Conservation (phyloP, 2,888 invertebrate species). For the Caenorhabditis zanzibari region DNA sequence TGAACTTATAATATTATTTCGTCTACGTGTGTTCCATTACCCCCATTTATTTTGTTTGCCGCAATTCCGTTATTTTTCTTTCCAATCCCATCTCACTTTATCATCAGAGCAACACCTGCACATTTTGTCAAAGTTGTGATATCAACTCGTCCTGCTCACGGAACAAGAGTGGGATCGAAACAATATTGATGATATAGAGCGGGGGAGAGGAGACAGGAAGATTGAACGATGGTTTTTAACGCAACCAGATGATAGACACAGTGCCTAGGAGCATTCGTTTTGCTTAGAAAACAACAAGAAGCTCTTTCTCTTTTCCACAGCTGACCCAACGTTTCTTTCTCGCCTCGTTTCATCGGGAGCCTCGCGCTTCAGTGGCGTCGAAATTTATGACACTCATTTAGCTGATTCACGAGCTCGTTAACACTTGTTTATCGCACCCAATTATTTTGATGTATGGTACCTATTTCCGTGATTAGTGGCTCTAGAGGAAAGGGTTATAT, state of each 20-base stretch:
- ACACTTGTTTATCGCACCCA: slow-evolving; percentile 33
- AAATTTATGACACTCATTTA: slow-evolving; percentile 58
- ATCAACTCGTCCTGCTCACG: neutral
- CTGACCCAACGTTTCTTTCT: slow-evolving; percentile 59
- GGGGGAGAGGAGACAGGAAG: slow-evolving; percentile 43
- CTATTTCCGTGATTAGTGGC: neutral
- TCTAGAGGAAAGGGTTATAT: neutral
- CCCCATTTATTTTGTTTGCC: neutral
- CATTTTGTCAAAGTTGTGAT: slow-evolving; percentile 1
- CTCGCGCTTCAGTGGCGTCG: slow-evolving; percentile 16
- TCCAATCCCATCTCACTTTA: neutral
- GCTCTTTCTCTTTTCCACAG: slow-evolving; percentile 33
- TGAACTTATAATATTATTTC: neutral
- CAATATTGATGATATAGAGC: slow-evolving; percentile 63
- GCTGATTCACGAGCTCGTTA: slow-evolving; percentile 55
- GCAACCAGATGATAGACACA: slow-evolving; percentile 63
- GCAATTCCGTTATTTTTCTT: neutral
- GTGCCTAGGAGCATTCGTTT: slow-evolving; percentile 48
- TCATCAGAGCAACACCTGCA: slow-evolving; percentile 15
- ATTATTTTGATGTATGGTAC: slow-evolving; percentile 28
- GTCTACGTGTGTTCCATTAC: neutral
- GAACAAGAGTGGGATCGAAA: slow-evolving; percentile 38
- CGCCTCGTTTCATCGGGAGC: slow-evolving; percentile 30
- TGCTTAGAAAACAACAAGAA: slow-evolving; percentile 51
- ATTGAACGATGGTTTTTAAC: slow-evolving; percentile 67